Percentiles rank a stretch among this genome's conserved stretches.
Conservation (phyloP, 2,113 vertebrate species). For the Paedocypris sp. region DNA sequence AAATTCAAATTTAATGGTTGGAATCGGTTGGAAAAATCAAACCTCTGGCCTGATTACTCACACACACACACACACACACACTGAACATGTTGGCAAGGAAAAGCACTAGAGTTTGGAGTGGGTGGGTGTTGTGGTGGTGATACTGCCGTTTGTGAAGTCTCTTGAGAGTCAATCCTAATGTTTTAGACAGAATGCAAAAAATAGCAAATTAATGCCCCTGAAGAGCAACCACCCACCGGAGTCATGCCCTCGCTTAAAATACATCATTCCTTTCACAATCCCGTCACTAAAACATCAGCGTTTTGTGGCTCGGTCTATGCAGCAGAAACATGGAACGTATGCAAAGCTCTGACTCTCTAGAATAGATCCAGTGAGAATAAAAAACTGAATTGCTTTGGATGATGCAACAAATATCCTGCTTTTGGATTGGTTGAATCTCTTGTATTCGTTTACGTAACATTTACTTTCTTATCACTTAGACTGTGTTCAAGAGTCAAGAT, state of each 20-base stretch:
- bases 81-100: slow-evolving; percentile 40
- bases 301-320: neutral
- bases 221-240: slow-evolving; percentile 55
- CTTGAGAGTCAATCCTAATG: slow-evolving; percentile 60
- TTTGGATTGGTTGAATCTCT: too few relatives aligned
- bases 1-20: slow-evolving; percentile 38
- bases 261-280: slow-evolving; percentile 21
- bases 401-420: too few relatives aligned
- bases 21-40: slow-evolving; percentile 47
- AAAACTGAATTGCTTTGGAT: too few relatives aligned
- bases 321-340: neutral
- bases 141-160: slow-evolving; percentile 41
- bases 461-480: too few relatives aligned
- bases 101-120: slow-evolving; percentile 65
- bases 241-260: slow-evolving; percentile 49
- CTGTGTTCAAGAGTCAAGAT: too few relatives aligned
- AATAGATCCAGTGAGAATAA: too few relatives aligned
- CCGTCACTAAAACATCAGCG: neutral
- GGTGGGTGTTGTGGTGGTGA: slow-evolving; percentile 44
- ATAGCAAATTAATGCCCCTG: slow-evolving; percentile 67
- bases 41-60: slow-evolving; percentile 27
- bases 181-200: slow-evolving; percentile 62
- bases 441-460: too few relatives aligned
- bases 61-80: slow-evolving; percentile 22
- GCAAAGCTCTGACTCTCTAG: too few relatives aligned